Percentiles rank a stretch among this genome's conserved stretches.
Conservation (phyloP, 2,113 vertebrate genomes). For the Neolamprologus hecqui region DNA sequence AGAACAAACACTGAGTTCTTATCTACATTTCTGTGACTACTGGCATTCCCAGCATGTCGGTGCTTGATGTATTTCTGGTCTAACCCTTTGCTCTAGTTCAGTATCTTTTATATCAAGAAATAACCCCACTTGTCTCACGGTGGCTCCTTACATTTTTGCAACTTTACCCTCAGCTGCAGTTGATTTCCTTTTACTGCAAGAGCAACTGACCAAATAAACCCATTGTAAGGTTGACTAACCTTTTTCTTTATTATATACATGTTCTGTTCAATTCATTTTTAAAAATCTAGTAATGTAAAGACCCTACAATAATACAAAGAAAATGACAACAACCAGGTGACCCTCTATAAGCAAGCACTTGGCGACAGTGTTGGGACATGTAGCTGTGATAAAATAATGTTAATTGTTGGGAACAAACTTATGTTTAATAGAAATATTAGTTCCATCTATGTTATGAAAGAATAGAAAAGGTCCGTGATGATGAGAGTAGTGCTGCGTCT, state of each 20-base stretch:
- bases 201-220: neutral
- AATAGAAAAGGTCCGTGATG: accelerated
- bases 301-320: neutral
- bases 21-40: neutral
- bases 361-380: neutral
- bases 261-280: neutral
- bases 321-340: neutral
- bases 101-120: neutral
- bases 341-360: neutral
- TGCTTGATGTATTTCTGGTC: neutral
- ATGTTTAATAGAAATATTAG: neutral
- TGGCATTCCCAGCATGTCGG: neutral
- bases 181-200: neutral
- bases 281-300: neutral
- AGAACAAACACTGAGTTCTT: neutral
- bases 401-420: neutral
- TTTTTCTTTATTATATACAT: neutral
- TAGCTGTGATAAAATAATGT: neutral
- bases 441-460: neutral
- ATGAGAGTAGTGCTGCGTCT: neutral
- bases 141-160: neutral
- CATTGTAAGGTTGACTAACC: neutral
- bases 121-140: neutral
- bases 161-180: neutral
- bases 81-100: neutral